Evolutionary conservation across 2,113 vertebrate genomes (phyloP), one percentile per base, ranked within the genome.

Genomic region (Antennarius striatus): DNA sequence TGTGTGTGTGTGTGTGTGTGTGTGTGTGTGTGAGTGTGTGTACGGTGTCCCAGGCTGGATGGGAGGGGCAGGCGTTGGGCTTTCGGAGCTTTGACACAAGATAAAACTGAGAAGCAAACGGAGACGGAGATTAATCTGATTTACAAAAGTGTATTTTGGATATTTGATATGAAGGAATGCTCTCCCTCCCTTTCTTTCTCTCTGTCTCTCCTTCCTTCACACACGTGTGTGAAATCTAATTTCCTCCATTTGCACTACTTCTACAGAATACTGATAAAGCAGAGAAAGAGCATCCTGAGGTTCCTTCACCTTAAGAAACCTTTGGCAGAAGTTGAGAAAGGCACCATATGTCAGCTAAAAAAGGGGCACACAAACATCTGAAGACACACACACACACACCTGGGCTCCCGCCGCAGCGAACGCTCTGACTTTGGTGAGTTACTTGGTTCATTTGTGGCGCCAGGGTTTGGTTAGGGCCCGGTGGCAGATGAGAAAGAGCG

Each of bases 61-160:
- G 80, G 81, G 81, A 80, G 84, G 75, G 76, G 74, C 67, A 53
- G 56, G 28, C 56, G 46, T 12, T 55, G 16, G 56, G 60, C 47
- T 61, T 66, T 65, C 56, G 71, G 65, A 70, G 4, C 32, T 36
- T 36, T 36, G 7, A 36, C 32, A 49, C 75, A 56, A 67, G 56
- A 57, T 39, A 43, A 62, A 36, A 63, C 46, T 14, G 51, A 50
- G 30, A 47, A 73, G 68, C 61, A 66, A 58, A 49, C 29, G 15
- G 47, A 17, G 56, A 60, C 54, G 42, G 51, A 67, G 7, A 63
- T 16, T 81, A 86, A 90, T 85, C 53, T 39, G 54, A 85, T 79
- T 81, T 56, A 50, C 63, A 47, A 71, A 72, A 72, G 63, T 72
- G 69, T 57, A 57, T 77, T 52, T 36, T 56, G 54, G 60, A 45